Percentiles rank a stretch among this genome's conserved stretches.
Evolutionary conservation across 2,113 vertebrate species (phyloP).

Genomic region (Archilochus colubris): DNA sequence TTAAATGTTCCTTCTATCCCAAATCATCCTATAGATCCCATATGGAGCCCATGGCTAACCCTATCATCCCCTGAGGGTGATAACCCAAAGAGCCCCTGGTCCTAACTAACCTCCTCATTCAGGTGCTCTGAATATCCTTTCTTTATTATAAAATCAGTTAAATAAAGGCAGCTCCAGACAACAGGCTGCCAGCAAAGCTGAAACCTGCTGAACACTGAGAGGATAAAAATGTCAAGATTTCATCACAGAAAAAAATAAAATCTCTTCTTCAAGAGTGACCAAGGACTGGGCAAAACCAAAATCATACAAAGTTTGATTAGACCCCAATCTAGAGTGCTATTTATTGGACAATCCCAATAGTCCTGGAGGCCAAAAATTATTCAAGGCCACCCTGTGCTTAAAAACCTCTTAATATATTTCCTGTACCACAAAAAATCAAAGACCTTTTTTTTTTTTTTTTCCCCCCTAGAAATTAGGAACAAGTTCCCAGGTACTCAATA

Average conservation of each 20-base stretch:
- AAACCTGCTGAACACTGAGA: background rate
- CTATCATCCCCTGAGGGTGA: background rate
- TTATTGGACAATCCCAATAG: background rate
- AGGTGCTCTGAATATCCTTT: background rate
- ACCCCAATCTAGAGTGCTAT: background rate
- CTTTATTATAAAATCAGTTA: background rate
- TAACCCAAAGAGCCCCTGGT: background rate
- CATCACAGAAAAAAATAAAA: background rate
- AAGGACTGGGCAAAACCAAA: background rate
- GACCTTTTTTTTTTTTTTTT: no score
- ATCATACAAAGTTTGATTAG: background rate
- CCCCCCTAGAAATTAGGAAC: background rate
- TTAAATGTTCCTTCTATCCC: background rate
- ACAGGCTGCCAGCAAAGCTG: background rate
- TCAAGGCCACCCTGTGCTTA: background rate
- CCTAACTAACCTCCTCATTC: background rate
- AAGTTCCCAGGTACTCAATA: background rate
- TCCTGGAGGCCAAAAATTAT: background rate
- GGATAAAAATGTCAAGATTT: background rate
- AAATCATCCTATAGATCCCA: background rate
- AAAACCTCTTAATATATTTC: background rate
- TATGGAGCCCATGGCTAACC: fast-evolving
- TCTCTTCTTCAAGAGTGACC: background rate
- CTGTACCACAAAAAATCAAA: background rate
- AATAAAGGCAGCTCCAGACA: background rate